These are phyloP conservation scores for Cepphus grylle DNA, from an alignment of 2,113 vertebrate species.

Conservation along the genomic window DNA sequence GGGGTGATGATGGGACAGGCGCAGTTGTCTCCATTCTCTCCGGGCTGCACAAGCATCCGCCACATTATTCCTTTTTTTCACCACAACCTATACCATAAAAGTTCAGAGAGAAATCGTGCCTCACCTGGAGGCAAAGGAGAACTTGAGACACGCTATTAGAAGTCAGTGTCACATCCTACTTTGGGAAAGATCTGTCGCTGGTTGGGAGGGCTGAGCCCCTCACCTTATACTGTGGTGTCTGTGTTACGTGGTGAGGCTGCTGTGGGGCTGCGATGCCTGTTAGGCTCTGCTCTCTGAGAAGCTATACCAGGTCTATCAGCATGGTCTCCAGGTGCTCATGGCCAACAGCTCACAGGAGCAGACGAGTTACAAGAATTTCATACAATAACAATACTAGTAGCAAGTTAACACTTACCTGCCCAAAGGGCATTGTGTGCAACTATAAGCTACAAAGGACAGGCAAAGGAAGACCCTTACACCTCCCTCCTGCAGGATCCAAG, in stretches of 20 bases:
- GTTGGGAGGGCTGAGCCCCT: neutral
- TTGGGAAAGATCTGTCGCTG: neutral
- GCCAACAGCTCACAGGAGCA: neutral
- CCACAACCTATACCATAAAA: neutral
- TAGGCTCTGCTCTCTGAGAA: neutral
- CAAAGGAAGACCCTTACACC: neutral
- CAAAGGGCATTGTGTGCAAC: neutral
- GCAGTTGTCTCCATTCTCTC: neutral
- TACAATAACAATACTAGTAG: neutral
- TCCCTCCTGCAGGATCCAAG: neutral
- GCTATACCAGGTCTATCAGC: accelerated
- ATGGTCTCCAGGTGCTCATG: accelerated
- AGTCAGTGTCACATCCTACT: neutral
- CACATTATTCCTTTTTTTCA: neutral
- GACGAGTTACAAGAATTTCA: neutral
- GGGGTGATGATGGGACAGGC: neutral
- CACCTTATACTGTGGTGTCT: too few species aligned
- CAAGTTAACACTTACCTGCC: neutral
- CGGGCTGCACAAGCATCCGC: neutral
- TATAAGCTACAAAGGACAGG: neutral
- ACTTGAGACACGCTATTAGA: neutral
- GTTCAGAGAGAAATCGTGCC: neutral
- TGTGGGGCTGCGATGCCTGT: neutral
- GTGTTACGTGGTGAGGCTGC: accelerated
- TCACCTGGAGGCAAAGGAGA: neutral